phyloP scores from a whole-genome alignment of 2,797 vertebrate species.

The Ceyx erithaca region DNA sequence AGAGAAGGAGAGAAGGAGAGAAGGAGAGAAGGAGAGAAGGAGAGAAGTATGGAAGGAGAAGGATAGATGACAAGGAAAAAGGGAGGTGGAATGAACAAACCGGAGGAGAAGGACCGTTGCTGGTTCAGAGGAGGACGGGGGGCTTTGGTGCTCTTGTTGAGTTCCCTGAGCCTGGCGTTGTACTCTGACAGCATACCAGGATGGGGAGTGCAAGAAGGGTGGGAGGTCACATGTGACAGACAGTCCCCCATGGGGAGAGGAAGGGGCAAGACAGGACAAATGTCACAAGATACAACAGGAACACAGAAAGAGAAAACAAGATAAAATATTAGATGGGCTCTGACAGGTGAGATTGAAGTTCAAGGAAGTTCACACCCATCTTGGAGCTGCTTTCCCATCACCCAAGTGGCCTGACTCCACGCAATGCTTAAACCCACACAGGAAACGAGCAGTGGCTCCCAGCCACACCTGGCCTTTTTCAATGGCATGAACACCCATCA shows the following conservation, averaged over 20 bases:
- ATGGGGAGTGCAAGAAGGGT: conserved; percentile 32
- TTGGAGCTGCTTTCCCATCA: neutral
- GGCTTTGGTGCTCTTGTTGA: conserved; percentile 72
- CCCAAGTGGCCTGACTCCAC: neutral
- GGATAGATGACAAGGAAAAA: neutral
- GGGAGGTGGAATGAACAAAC: conserved; percentile 83
- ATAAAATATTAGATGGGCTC: conserved; percentile 71
- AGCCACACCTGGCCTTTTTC: neutral
- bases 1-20: no score
- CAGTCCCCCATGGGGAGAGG: conserved; percentile 16
- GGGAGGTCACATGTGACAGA: conserved; percentile 53
- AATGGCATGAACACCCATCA: neutral
- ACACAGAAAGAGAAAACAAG: conserved; percentile 33
- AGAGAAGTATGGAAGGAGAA: neutral
- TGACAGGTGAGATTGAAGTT: neutral
- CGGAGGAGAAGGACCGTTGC: conserved; percentile 92
- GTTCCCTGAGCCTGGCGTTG: conserved; percentile 80
- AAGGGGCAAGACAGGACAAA: conserved; percentile 57
- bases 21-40: neutral
- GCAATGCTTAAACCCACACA: neutral
- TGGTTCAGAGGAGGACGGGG: conserved; percentile 82
- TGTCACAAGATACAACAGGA: conserved; percentile 18
- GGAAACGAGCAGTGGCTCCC: neutral
- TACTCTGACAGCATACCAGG: conserved; percentile 74
- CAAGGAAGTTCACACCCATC: neutral